These are phyloP conservation scores for Andrena haemorrhoa DNA, from an alignment of 2,888 invertebrate genomes.

Conservation along the genomic window DNA sequence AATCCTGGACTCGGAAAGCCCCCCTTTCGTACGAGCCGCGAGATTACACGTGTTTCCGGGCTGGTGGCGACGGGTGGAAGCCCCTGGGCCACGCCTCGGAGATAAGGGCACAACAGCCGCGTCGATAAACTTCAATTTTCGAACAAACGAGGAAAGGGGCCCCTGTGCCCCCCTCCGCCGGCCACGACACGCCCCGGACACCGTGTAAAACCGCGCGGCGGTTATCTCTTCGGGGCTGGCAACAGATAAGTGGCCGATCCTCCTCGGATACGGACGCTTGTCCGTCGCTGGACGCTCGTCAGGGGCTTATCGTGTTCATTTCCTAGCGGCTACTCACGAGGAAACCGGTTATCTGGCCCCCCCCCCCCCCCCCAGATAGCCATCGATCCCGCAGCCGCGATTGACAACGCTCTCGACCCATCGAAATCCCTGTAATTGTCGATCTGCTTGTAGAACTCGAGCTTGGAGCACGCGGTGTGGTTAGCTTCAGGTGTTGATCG, in stretches of 20 bases:
- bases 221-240: constrained; percentile 66
- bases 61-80: constrained; percentile 28
- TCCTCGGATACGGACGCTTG: constrained; percentile 65
- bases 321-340: constrained; percentile 56
- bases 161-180: constrained; percentile 10
- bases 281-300: constrained; percentile 34
- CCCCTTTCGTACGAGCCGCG: constrained; percentile 48
- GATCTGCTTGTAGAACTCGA: constrained; percentile 14
- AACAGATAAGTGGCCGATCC: constrained; percentile 79
- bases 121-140: constrained; percentile 77
- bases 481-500: not conserved
- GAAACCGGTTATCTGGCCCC: constrained; percentile 47
- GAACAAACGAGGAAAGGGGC: constrained; percentile 75
- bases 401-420: constrained; percentile 41
- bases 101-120: constrained; percentile 61
- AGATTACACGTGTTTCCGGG: constrained; percentile 66
- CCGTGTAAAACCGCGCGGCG: constrained; percentile 74
- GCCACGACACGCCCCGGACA: constrained; percentile 80
- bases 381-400: constrained; percentile 41
- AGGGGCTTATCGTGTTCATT: constrained; percentile 58
- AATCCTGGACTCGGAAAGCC: constrained; percentile 9
- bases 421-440: constrained; percentile 12
- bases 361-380: constrained; percentile 30
- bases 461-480: not conserved
- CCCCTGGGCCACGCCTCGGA: constrained; percentile 65